Percentiles rank a stretch among this genome's conserved stretches.
phyloP scores from a whole-genome alignment of 2,113 vertebrate genomes.

The Fulica atra region DNA sequence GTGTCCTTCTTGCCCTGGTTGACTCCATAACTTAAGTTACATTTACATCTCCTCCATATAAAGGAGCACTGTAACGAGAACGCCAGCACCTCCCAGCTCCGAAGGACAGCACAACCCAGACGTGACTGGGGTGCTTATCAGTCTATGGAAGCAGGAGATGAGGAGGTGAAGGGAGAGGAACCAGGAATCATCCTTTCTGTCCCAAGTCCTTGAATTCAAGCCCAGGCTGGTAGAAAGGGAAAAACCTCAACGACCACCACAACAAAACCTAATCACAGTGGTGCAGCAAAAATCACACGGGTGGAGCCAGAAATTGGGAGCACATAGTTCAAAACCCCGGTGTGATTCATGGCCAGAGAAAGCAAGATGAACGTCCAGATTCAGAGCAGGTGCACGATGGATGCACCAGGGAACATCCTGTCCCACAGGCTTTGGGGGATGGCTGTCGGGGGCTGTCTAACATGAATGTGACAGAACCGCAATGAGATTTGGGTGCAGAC shows the following conservation, averaged over 20 bases:
- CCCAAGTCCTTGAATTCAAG: background rate
- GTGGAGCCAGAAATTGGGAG: background rate
- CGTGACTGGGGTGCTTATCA: background rate
- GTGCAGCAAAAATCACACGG: background rate
- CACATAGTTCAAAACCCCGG: accelerated
- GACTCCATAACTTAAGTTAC: background rate
- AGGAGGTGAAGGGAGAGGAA: background rate
- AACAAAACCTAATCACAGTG: background rate
- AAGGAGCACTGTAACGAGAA: background rate
- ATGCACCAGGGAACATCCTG: background rate
- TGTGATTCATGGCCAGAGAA: background rate
- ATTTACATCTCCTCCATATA: background rate
- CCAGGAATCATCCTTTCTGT: background rate
- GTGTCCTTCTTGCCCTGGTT: background rate
- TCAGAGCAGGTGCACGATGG: accelerated
- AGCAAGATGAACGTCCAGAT: accelerated
- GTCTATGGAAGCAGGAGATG: background rate
- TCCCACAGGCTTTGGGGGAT: background rate
- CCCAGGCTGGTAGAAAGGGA: background rate
- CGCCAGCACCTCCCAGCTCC: background rate
- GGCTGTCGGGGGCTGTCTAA: background rate
- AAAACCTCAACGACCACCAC: no score
- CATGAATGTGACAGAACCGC: accelerated
- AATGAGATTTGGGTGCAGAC: background rate
- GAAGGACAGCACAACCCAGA: background rate